Evolutionary conservation across 1,140 invertebrate genomes (phyloP).

Genomic region (Pseudachorutes palmiensis): DNA sequence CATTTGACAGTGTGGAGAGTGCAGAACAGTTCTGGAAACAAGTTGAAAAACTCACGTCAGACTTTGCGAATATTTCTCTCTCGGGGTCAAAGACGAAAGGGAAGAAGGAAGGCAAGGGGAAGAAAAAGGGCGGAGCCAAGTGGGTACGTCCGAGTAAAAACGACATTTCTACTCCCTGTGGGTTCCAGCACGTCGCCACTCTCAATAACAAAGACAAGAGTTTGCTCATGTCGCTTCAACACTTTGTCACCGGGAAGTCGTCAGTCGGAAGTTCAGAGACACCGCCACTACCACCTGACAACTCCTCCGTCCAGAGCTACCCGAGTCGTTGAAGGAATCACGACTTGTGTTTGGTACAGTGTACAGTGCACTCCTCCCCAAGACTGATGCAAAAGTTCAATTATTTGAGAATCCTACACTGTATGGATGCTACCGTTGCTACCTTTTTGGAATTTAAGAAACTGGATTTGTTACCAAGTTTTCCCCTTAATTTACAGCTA

Average conservation of each 20-base stretch:
- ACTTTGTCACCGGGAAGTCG: constrained; percentile 23
- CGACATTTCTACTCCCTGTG: constrained; percentile 77
- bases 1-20: constrained; percentile 65
- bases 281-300: not conserved
- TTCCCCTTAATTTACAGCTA: too few species aligned
- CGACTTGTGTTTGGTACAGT: too few species aligned
- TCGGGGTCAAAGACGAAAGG: constrained; percentile 56
- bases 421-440: too few species aligned
- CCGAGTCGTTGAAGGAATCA: too few species aligned
- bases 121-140: constrained; percentile 49
- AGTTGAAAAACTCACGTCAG: constrained; percentile 61
- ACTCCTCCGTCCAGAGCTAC: not conserved
- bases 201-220: constrained; percentile 60
- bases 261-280: not conserved
- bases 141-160: constrained; percentile 58
- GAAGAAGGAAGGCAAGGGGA: constrained; percentile 46
- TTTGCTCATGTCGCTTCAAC: constrained; percentile 58
- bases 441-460: too few species aligned
- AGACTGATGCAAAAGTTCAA: too few species aligned
- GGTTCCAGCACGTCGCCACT: constrained; percentile 76
- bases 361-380: too few species aligned
- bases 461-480: too few species aligned
- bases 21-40: constrained; percentile 61
- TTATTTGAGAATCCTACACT: too few species aligned
- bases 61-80: constrained; percentile 71